Conservation (phyloP, 2,797 vertebrate species). For the Oryzias sinensis region DNA sequence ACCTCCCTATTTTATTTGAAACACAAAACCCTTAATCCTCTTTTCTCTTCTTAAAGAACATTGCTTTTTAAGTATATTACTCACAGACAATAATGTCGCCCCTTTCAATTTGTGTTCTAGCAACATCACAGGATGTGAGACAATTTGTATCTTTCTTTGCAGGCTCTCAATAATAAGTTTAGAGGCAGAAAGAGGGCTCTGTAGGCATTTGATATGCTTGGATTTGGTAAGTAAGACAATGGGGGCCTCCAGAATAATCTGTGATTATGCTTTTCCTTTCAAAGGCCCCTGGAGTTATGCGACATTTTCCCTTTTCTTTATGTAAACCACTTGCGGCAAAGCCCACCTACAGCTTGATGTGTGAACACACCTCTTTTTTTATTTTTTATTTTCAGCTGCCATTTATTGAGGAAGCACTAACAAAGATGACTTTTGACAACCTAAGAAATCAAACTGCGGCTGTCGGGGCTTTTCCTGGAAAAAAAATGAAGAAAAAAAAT, state of each 20-base stretch:
- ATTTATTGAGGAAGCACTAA: conserved; percentile 68
- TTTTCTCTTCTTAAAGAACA: conserved; percentile 72
- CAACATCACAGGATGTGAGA: conserved; percentile 68
- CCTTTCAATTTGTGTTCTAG: conserved; percentile 79
- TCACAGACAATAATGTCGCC: conserved; percentile 77
- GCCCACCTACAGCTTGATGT: conserved; percentile 74
- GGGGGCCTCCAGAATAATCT: conserved; percentile 65
- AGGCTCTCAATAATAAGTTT: conserved; percentile 69
- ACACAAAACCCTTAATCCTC: conserved; percentile 71
- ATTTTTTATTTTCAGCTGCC: conserved; percentile 58
- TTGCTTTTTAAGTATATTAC: conserved; percentile 78
- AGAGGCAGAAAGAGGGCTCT: conserved; percentile 59
- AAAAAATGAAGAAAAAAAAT: conserved; percentile 32
- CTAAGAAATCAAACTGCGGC: conserved; percentile 73
- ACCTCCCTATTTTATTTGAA: conserved; percentile 48
- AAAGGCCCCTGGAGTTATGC: conserved; percentile 67
- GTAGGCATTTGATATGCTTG: conserved; percentile 76
- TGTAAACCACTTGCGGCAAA: conserved; percentile 67
- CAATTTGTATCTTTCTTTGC: conserved; percentile 82
- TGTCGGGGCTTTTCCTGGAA: conserved; percentile 66
- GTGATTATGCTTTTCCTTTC: conserved; percentile 62
- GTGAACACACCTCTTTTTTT: conserved; percentile 67
- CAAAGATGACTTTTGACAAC: conserved; percentile 80
- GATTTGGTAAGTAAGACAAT: conserved; percentile 72
- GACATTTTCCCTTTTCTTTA: conserved; percentile 60